Percentiles rank a stretch among this genome's conserved stretches.
Conservation (phyloP, 2,888 invertebrate genomes). For the Cancer borealis region DNA sequence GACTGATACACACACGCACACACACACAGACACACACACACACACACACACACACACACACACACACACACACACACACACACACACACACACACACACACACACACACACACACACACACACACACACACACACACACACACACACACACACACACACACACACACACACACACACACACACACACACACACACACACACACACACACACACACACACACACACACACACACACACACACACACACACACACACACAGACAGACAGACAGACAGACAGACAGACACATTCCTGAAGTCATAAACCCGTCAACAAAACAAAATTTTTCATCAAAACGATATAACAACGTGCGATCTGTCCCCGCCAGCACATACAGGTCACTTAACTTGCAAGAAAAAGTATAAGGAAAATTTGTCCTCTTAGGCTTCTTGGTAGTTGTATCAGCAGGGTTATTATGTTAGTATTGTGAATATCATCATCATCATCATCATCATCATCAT, state of each 20-base stretch:
- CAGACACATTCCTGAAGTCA: neutral
- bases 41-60: slow-evolving; percentile 3
- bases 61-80: slow-evolving; percentile 44
- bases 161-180: slow-evolving; percentile 30
- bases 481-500: slow-evolving; percentile 5
- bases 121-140: too few species aligned
- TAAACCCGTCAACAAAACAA: neutral
- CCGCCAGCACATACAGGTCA: neutral
- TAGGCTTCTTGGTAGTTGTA: neutral
- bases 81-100: neutral
- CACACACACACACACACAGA: slow-evolving; percentile 26
- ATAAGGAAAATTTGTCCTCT: neutral
- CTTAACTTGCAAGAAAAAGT: neutral
- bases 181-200: slow-evolving; percentile 45
- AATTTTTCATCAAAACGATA: neutral
- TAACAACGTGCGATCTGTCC: neutral
- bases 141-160: slow-evolving; percentile 49
- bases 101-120: too few species aligned
- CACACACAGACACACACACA: slow-evolving; percentile 35
- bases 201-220: slow-evolving; percentile 43
- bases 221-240: slow-evolving; percentile 40
- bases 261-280: neutral
- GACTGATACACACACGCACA: slow-evolving; percentile 1
- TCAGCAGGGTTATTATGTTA: neutral
- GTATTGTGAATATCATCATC: neutral